Evolutionary conservation across 1,140 invertebrate species (phyloP).

Genomic region (Scaptomyza graminum): DNA sequence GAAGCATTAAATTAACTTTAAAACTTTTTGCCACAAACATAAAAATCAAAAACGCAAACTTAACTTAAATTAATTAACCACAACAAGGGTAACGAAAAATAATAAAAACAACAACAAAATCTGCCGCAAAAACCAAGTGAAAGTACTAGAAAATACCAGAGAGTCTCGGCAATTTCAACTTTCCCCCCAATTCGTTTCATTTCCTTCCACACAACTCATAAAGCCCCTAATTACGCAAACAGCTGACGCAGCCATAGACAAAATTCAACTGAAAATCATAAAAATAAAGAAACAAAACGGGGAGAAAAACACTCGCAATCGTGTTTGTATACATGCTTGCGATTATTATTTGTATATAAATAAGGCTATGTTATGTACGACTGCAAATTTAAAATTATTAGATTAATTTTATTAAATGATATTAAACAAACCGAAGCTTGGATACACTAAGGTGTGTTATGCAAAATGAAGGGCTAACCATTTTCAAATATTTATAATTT

Average conservation of each 20-base stretch:
- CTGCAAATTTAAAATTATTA: conserved; percentile 3
- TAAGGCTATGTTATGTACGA: conserved; percentile 8
- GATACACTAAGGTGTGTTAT: neutral
- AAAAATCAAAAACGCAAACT: conserved; percentile 51
- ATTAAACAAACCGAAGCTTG: neutral
- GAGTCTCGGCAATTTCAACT: conserved; percentile 51
- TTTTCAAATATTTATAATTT: too few species aligned
- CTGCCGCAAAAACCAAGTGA: neutral
- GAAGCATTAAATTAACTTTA: conserved; percentile 79
- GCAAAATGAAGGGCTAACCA: neutral
- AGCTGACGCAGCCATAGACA: conserved; percentile 70
- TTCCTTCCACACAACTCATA: conserved; percentile 66
- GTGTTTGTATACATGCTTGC: too few species aligned
- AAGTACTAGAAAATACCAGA: neutral
- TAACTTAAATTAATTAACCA: conserved; percentile 80
- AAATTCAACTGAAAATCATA: conserved; percentile 32
- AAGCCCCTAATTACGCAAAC: conserved; percentile 74
- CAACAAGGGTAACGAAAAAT: conserved; percentile 55
- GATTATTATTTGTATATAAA: conserved; percentile 16
- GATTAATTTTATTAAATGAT: neutral
- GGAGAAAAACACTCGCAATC: too few species aligned
- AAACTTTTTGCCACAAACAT: conserved; percentile 64
- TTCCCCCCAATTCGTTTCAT: conserved; percentile 27
- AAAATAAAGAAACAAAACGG: neutral
- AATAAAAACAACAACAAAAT: conserved; percentile 1